These are phyloP conservation scores for Macrophya annulata DNA, from an alignment of 2,888 invertebrate genomes.

Conservation along the genomic window DNA sequence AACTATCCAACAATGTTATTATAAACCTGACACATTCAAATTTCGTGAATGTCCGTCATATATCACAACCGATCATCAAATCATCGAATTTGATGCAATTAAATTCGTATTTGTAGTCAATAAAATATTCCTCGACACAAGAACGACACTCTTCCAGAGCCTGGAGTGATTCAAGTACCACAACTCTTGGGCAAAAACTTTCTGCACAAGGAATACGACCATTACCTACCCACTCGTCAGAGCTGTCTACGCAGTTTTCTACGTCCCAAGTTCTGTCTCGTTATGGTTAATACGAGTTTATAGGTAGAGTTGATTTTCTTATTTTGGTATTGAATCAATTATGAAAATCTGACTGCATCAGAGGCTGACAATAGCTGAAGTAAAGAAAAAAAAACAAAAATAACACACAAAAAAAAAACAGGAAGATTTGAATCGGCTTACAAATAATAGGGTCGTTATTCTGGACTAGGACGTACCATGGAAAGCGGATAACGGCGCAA, in stretches of 20 bases:
- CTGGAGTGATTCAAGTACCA: constrained; percentile 9
- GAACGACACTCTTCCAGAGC: background rate
- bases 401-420: background rate
- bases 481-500: constrained; percentile 18
- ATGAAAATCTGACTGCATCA: background rate
- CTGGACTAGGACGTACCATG: constrained; percentile 10
- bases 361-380: background rate
- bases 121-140: background rate
- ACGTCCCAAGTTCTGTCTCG: background rate
- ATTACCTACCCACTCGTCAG: background rate
- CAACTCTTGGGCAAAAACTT: background rate
- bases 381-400: background rate
- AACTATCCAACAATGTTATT: background rate
- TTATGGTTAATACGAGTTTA: background rate
- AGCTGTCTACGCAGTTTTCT: constrained; percentile 13
- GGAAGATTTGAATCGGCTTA: constrained; percentile 40
- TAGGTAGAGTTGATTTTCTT: background rate
- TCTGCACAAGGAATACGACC: background rate
- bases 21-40: background rate
- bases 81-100: background rate
- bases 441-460: constrained; percentile 51
- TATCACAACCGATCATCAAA: background rate
- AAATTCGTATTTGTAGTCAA: background rate
- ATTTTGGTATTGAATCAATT: constrained; percentile 11
- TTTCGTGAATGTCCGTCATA: background rate